Percentiles rank a stretch among this genome's conserved stretches.
Conservation (phyloP, 2,113 vertebrate genomes). For the Corythoichthys intestinalis region DNA sequence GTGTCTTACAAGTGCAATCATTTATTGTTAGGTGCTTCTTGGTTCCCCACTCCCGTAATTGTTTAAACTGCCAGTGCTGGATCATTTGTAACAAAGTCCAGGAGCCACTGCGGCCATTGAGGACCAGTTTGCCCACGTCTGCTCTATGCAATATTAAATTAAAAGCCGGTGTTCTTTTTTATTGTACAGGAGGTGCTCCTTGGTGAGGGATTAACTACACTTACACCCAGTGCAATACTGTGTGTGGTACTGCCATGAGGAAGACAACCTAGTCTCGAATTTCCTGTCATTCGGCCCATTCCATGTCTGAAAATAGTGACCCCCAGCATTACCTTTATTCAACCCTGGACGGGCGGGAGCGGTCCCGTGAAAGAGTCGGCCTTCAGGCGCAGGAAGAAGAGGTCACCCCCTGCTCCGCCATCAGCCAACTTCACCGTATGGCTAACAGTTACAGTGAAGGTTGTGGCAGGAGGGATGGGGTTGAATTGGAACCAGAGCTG, state of each 20-base stretch:
- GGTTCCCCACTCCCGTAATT: no score
- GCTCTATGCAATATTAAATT: constrained; percentile 1
- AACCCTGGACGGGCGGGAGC: constrained; percentile 46
- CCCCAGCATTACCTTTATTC: constrained; percentile 61
- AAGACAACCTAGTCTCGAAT: constrained; percentile 30
- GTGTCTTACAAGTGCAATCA: no score
- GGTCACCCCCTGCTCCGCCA: constrained; percentile 23
- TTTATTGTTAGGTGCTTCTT: no score
- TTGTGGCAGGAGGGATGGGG: constrained; percentile 30
- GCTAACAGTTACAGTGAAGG: constrained; percentile 45
- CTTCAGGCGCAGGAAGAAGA: constrained; percentile 38
- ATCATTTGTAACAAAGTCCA: no score
- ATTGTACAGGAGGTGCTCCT: constrained; percentile 11
- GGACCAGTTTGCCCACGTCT: no score
- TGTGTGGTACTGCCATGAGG: constrained; percentile 23
- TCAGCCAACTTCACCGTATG: constrained; percentile 69
- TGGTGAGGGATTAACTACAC: constrained; percentile 11
- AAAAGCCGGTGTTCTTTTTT: constrained; percentile 21
- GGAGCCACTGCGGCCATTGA: no score
- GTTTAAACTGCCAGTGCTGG: no score
- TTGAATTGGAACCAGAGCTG: constrained; percentile 42
- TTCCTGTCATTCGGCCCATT: not conserved
- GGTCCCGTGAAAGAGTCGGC: constrained; percentile 30
- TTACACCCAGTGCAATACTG: not conserved
- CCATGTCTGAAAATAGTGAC: constrained; percentile 61